These are phyloP conservation scores for Poeciliopsis prolifica DNA, from an alignment of 2,113 vertebrate species.

Conservation along the genomic window DNA sequence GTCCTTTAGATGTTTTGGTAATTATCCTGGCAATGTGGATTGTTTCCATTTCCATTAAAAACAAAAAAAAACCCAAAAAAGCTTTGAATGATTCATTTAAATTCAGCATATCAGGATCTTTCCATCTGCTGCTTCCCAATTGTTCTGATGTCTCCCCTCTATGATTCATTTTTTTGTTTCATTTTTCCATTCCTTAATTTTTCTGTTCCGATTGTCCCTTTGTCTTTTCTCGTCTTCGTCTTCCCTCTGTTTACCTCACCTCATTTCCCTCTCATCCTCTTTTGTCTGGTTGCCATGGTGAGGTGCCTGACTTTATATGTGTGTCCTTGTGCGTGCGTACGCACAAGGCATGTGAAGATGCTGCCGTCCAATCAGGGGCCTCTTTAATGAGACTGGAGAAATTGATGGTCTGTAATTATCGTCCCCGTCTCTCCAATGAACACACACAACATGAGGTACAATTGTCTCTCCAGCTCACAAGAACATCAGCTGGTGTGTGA, in stretches of 20 bases:
- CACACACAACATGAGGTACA: conserved; percentile 9
- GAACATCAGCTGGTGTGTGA: conserved; percentile 33
- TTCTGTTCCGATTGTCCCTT: conserved; percentile 22
- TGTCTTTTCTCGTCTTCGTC: conserved; percentile 41
- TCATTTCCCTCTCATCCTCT: conserved; percentile 43
- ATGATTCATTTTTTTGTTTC: not conserved
- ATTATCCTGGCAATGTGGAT: too few relatives aligned
- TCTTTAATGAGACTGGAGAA: conserved; percentile 47
- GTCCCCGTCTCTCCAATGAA: conserved; percentile 29
- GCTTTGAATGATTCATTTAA: not conserved
- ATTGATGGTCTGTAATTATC: conserved; percentile 55
- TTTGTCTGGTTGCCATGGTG: conserved; percentile 71
- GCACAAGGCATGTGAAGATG: conserved; percentile 40
- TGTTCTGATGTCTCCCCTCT: conserved; percentile 13
- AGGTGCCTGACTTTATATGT: conserved; percentile 36
- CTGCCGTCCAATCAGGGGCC: conserved; percentile 47
- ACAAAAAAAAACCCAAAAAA: too few relatives aligned
- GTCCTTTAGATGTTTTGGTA: not conserved
- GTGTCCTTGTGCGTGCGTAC: conserved; percentile 8
- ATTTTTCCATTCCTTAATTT: not conserved
- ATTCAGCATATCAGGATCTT: not conserved
- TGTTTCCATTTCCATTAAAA: too few relatives aligned
- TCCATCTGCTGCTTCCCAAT: conserved; percentile 11
- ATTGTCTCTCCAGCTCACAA: conserved; percentile 46
- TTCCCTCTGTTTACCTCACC: conserved; percentile 33